phyloP scores from a whole-genome alignment of 2,888 invertebrate species.

The Catocala fraxini region DNA sequence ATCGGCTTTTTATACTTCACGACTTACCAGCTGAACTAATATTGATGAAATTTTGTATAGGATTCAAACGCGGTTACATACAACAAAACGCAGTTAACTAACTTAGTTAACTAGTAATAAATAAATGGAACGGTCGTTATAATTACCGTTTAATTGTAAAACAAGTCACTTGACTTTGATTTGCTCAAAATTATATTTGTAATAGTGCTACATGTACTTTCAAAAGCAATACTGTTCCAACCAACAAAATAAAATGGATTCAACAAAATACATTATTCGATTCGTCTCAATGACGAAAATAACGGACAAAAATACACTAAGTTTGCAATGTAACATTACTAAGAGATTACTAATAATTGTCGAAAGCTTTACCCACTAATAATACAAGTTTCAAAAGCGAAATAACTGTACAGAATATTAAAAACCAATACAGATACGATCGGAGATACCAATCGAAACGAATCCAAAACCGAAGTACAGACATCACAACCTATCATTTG shows the following conservation, averaged over 20 bases:
- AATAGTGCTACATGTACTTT: constrained; percentile 2
- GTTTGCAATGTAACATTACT: constrained; percentile 22
- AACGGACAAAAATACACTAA: constrained; percentile 30
- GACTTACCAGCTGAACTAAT: too few species aligned
- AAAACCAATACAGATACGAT: constrained; percentile 45
- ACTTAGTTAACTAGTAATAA: too few species aligned
- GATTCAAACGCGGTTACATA: too few species aligned
- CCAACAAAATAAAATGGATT: constrained; percentile 31
- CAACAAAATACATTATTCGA: constrained; percentile 26
- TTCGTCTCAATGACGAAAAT: constrained; percentile 37
- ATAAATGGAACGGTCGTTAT: too few species aligned
- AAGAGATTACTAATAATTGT: constrained; percentile 41
- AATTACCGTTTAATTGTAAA: too few species aligned
- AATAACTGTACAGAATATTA: constrained; percentile 43
- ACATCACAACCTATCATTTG: constrained; percentile 71
- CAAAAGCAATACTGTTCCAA: constrained; percentile 28
- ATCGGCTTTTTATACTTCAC: too few species aligned
- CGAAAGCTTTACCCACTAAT: constrained; percentile 30
- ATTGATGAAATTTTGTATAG: too few species aligned
- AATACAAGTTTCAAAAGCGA: constrained; percentile 21
- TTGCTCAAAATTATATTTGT: background rate
- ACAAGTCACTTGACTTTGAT: too few species aligned
- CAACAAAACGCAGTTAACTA: too few species aligned
- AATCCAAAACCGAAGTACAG: constrained; percentile 47
- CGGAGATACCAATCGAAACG: constrained; percentile 50